These are phyloP conservation scores for Rutilus rutilus DNA, from an alignment of 2,113 vertebrate species.

Conservation along the genomic window DNA sequence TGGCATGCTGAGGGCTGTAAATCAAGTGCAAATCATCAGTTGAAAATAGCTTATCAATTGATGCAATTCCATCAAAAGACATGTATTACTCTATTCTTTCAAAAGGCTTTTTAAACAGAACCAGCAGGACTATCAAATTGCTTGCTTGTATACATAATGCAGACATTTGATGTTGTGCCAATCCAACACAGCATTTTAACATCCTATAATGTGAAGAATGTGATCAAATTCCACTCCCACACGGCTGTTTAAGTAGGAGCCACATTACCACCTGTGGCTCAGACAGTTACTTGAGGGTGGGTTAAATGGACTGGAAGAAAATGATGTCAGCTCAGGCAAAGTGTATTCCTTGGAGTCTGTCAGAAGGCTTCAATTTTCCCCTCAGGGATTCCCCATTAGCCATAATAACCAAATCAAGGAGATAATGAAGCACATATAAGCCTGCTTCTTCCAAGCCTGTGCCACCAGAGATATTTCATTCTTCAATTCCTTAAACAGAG, in stretches of 20 bases:
- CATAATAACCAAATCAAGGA: constrained; percentile 46
- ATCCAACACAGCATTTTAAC: neutral
- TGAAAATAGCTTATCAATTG: constrained; percentile 1
- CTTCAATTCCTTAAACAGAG: constrained; percentile 9
- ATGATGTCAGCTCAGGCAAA: constrained; percentile 27
- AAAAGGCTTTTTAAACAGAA: neutral
- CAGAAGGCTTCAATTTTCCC: constrained; percentile 41
- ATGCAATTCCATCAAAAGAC: neutral
- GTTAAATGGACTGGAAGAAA: constrained; percentile 50
- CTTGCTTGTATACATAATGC: neutral
- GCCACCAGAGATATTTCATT: constrained; percentile 22
- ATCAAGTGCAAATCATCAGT: constrained; percentile 35
- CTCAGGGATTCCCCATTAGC: constrained; percentile 48
- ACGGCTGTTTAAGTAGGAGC: constrained; percentile 43
- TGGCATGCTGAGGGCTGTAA: constrained; percentile 83
- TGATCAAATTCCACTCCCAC: neutral
- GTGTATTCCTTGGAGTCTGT: constrained; percentile 18
- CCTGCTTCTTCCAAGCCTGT: neutral
- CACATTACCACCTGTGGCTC: constrained; percentile 38
- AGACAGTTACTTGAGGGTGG: constrained; percentile 14
- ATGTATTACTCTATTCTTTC: constrained; percentile 30
- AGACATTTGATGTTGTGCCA: constrained; percentile 5
- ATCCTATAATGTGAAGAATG: neutral
- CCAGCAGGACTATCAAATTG: neutral
- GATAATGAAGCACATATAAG: constrained; percentile 47